Percentiles rank a stretch among this genome's conserved stretches.
Evolutionary conservation across 2,888 invertebrate genomes (phyloP).

Genomic region (Dryadula phaetusa): DNA sequence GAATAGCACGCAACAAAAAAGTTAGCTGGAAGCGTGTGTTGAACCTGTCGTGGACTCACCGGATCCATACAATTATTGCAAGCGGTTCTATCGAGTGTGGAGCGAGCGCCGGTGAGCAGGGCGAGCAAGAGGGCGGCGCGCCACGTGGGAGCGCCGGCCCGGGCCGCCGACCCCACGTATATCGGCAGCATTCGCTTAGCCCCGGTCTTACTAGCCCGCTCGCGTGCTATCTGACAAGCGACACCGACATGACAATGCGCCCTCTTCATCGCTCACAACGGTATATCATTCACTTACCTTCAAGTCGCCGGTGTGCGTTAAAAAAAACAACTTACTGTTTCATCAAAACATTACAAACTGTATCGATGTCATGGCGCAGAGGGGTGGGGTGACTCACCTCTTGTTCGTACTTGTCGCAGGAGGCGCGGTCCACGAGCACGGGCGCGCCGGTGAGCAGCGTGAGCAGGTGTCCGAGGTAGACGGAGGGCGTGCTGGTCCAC

Average conservation of each 20-base stretch:
- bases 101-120: conserved; percentile 10
- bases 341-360: conserved; percentile 13
- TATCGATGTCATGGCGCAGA: background rate
- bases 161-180: conserved; percentile 7
- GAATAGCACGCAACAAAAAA: background rate
- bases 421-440: conserved; percentile 53
- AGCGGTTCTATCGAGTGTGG: conserved; percentile 1
- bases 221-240: conserved; percentile 21
- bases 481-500: conserved; percentile 70
- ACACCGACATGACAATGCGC: conserved; percentile 12
- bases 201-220: conserved; percentile 9
- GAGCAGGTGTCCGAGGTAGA: conserved; percentile 85
- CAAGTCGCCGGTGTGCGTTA: conserved; percentile 11
- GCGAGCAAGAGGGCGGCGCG: conserved; percentile 17
- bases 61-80: conserved; percentile 13
- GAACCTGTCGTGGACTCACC: conserved; percentile 20
- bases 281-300: conserved; percentile 2
- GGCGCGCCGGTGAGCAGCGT: conserved; percentile 85
- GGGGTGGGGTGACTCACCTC: conserved; percentile 52
- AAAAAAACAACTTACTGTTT: conserved; percentile 31
- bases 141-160: conserved; percentile 13
- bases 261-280: background rate
- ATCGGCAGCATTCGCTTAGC: background rate
- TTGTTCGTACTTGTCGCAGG: conserved; percentile 48
- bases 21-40: background rate